Conservation (phyloP, 2,888 invertebrate species). For the Ectemnius cavifrons region DNA sequence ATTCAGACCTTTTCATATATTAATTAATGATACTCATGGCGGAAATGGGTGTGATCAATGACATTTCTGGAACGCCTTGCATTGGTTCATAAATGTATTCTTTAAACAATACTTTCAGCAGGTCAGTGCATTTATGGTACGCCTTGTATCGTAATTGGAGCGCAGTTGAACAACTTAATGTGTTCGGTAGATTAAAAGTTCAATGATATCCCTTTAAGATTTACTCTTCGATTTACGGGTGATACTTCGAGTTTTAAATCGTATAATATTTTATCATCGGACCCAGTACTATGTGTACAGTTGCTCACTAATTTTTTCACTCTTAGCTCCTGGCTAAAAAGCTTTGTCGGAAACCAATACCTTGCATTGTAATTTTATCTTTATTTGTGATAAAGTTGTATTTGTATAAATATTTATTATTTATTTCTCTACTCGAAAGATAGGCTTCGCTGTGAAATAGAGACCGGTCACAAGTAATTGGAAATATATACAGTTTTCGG, state of each 20-base stretch:
- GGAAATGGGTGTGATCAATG: too few species aligned
- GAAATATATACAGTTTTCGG: constrained; percentile 33
- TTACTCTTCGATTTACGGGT: neutral
- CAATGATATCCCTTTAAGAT: too few species aligned
- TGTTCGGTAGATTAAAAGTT: constrained; percentile 4
- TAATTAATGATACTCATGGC: too few species aligned
- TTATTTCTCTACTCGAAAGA: constrained; percentile 37
- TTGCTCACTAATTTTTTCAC: constrained; percentile 32
- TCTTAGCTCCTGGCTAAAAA: constrained; percentile 26
- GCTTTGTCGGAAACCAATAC: constrained; percentile 40
- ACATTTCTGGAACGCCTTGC: too few species aligned
- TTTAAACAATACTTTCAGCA: neutral
- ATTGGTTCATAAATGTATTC: constrained; percentile 1
- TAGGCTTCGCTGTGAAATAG: constrained; percentile 22
- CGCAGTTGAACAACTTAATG: neutral
- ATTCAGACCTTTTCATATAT: too few species aligned
- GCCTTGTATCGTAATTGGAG: neutral
- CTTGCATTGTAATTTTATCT: constrained; percentile 43
- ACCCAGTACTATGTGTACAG: constrained; percentile 29
- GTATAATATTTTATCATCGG: constrained; percentile 17
- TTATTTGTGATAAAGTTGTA: constrained; percentile 38
- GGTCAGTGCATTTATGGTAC: neutral
- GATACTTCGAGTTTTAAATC: constrained; percentile 1
- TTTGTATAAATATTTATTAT: constrained; percentile 48
- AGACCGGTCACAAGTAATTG: constrained; percentile 4